Evolutionary conservation across 2,113 vertebrate species (phyloP).

Genomic region (Prietella phreatophila): DNA sequence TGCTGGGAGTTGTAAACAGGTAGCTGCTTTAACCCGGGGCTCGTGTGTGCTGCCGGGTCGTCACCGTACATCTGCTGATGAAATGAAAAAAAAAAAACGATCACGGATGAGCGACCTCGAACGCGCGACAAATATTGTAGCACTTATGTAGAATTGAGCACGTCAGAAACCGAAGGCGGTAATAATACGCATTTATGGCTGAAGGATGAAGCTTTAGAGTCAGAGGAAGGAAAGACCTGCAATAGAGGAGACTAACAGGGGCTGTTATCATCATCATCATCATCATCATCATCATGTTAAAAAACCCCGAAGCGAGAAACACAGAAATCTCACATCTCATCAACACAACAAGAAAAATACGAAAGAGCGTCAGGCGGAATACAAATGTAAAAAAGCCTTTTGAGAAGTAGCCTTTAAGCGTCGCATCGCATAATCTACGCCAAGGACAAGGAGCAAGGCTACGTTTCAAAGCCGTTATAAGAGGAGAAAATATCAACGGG

Average conservation of each 20-base stretch:
- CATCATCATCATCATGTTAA: slow-evolving; percentile 53
- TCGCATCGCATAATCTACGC: neutral
- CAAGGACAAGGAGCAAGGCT: slow-evolving; percentile 15
- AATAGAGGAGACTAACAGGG: slow-evolving; percentile 77
- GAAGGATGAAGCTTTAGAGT: slow-evolving; percentile 63
- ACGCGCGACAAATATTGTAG: neutral
- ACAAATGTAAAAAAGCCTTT: neutral
- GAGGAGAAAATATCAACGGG: neutral
- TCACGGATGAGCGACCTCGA: neutral
- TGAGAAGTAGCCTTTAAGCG: slow-evolving; percentile 47
- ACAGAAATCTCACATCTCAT: slow-evolving; percentile 6
- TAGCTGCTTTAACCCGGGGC: slow-evolving; percentile 78
- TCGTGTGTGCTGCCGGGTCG: slow-evolving; percentile 76
- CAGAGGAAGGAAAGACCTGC: slow-evolving; percentile 71
- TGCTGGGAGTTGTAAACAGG: slow-evolving; percentile 79
- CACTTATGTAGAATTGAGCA: neutral
- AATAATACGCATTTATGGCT: slow-evolving; percentile 63
- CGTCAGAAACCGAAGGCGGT: slow-evolving; percentile 48
- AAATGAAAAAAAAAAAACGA: slow-evolving; percentile 33
- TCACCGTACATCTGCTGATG: slow-evolving; percentile 77
- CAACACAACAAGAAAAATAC: neutral
- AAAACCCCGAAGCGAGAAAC: slow-evolving; percentile 30
- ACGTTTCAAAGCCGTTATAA: slow-evolving; percentile 43
- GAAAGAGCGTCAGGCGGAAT: neutral
- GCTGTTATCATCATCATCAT: slow-evolving; percentile 59